phyloP scores from a whole-genome alignment of 64 coral and sea anemone genomes.

The Dendronephthya gigantea region DNA sequence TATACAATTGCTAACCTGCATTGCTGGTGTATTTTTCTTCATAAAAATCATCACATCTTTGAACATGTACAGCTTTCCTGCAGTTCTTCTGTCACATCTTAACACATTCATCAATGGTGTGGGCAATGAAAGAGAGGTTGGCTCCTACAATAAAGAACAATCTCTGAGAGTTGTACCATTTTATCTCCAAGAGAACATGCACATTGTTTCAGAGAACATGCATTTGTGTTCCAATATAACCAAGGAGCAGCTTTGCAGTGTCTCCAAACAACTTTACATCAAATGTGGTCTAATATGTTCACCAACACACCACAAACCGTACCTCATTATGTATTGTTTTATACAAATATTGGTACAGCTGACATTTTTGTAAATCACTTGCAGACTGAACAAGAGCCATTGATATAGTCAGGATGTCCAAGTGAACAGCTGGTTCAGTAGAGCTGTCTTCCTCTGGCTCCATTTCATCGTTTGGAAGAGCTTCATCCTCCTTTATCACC shows the following conservation, averaged over 20 bases:
- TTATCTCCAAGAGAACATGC: too few species aligned
- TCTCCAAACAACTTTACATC: too few species aligned
- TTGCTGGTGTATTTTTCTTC: not conserved
- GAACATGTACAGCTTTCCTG: not conserved
- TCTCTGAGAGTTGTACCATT: too few species aligned
- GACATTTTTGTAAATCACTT: not conserved
- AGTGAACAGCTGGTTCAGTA: not conserved
- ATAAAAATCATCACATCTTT: not conserved
- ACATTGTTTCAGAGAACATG: too few species aligned
- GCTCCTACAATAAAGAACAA: not conserved
- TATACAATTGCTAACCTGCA: not conserved
- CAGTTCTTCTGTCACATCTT: not conserved
- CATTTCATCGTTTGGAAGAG: not conserved
- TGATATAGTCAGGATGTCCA: not conserved
- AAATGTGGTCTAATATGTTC: too few species aligned
- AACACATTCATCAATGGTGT: not conserved
- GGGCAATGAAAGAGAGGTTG: not conserved
- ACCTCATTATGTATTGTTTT: not conserved
- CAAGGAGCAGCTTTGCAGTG: too few species aligned
- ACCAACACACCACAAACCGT: not conserved
- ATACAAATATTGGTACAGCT: not conserved
- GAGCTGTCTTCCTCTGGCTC: not conserved
- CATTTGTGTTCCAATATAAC: too few species aligned
- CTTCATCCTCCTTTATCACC: not conserved
- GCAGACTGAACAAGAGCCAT: not conserved